These are phyloP conservation scores for Cliona cf. orientalis DNA, from an alignment of 37 sponge, comb jelly and placozoan genomes.

Conservation along the genomic window DNA sequence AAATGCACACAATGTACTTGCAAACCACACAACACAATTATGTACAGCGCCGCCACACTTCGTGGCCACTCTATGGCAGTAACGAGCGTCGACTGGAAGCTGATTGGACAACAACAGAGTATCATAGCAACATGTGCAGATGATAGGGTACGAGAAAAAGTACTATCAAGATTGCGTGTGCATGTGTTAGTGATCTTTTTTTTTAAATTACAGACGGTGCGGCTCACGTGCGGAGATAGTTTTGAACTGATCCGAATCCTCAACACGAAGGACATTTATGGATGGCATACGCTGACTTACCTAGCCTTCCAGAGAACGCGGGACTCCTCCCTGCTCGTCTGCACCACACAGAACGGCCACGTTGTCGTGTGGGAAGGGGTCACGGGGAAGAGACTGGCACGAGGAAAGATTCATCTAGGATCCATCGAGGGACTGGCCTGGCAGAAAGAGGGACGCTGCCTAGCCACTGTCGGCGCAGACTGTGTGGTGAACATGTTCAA, in stretches of 20 bases:
- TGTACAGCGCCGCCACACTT: slow-evolving; percentile 33
- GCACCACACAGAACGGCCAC: slow-evolving; percentile 74
- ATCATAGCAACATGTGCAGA: slow-evolving; percentile 72
- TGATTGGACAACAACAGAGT: slow-evolving; percentile 12
- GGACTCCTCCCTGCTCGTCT: slow-evolving; percentile 34
- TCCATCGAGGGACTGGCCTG: slow-evolving; percentile 69
- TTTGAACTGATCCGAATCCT: slow-evolving; percentile 42
- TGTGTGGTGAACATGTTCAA: slow-evolving; percentile 61
- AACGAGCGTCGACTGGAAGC: slow-evolving; percentile 74
- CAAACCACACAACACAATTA: background rate
- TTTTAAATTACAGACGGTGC: slow-evolving; percentile 16
- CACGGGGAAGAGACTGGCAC: slow-evolving; percentile 8
- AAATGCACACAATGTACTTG: background rate
- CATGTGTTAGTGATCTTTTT: too few species aligned
- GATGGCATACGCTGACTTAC: slow-evolving; percentile 81
- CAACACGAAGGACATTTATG: slow-evolving; percentile 59
- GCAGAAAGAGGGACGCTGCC: background rate
- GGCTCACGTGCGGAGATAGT: slow-evolving; percentile 15
- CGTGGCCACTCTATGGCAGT: slow-evolving; percentile 70
- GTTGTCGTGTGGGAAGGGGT: slow-evolving; percentile 51
- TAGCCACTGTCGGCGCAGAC: slow-evolving; percentile 65
- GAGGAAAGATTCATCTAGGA: slow-evolving; percentile 61
- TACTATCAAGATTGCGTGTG: too few species aligned
- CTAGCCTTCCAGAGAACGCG: slow-evolving; percentile 42
- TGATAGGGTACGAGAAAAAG: slow-evolving; percentile 43